Evolutionary conservation across 2,113 vertebrate species (phyloP).

Genomic region (Merops nubicus): DNA sequence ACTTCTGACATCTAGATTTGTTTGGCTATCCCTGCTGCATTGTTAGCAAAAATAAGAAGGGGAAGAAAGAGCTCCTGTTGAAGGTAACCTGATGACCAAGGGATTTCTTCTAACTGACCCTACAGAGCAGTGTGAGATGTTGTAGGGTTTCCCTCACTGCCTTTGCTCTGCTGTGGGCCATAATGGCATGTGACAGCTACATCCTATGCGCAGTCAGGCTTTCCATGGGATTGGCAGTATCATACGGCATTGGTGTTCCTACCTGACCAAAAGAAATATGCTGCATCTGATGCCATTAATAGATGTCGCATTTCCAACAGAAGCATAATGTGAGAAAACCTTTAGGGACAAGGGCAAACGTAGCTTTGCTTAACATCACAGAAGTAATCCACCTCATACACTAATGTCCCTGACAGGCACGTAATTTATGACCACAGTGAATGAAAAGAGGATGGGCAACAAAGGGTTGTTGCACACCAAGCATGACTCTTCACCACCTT

Average conservation of each 20-base stretch:
- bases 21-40: background rate
- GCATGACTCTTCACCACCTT: background rate
- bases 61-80: background rate
- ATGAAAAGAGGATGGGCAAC: background rate
- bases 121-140: background rate
- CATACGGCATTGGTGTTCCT: background rate
- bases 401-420: background rate
- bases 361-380: background rate
- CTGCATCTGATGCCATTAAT: background rate
- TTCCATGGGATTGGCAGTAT: no score
- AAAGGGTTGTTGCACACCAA: background rate
- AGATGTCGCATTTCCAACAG: background rate
- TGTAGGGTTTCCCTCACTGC: background rate
- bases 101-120: background rate
- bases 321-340: background rate
- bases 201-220: background rate
- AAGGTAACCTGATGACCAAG: background rate
- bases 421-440: background rate
- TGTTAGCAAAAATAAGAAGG: background rate
- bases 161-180: background rate
- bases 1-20: background rate
- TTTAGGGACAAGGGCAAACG: background rate
- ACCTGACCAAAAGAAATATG: background rate
- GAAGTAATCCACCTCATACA: background rate
- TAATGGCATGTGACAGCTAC: background rate